These are phyloP conservation scores for Standfussiana lucernea DNA, from an alignment of 2,888 invertebrate species.

Conservation along the genomic window DNA sequence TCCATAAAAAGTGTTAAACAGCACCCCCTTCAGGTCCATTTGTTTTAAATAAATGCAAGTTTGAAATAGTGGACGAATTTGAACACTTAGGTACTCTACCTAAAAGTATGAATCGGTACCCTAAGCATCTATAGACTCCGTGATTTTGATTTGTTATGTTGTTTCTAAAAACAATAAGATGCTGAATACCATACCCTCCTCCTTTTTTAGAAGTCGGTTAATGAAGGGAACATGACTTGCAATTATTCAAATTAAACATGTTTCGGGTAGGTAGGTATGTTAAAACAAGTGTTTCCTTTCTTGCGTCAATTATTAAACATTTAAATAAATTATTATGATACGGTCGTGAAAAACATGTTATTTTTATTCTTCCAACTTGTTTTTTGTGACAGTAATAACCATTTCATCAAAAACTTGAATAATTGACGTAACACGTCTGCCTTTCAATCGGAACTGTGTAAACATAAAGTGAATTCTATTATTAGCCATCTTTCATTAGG, in stretches of 20 bases:
- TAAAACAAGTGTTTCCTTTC: slow-evolving; percentile 18
- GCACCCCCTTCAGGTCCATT: neutral
- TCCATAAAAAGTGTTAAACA: neutral
- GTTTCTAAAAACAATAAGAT: no score
- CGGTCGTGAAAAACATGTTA: neutral
- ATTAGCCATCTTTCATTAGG: neutral
- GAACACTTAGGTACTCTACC: neutral
- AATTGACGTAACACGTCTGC: neutral
- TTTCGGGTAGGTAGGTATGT: neutral
- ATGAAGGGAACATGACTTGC: slow-evolving; percentile 6
- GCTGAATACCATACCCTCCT: no score
- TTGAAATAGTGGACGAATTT: neutral
- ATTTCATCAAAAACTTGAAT: neutral
- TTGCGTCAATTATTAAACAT: neutral
- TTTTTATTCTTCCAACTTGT: neutral
- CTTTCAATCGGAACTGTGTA: neutral
- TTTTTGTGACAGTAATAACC: neutral
- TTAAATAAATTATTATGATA: neutral
- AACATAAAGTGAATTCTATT: neutral
- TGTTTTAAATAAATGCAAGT: neutral
- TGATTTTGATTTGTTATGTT: neutral
- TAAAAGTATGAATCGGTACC: neutral
- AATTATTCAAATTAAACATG: neutral
- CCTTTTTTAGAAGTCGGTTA: no score
- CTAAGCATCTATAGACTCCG: neutral